Conservation (phyloP, 2,797 vertebrate species). For the Cyprinodon diabolis region DNA sequence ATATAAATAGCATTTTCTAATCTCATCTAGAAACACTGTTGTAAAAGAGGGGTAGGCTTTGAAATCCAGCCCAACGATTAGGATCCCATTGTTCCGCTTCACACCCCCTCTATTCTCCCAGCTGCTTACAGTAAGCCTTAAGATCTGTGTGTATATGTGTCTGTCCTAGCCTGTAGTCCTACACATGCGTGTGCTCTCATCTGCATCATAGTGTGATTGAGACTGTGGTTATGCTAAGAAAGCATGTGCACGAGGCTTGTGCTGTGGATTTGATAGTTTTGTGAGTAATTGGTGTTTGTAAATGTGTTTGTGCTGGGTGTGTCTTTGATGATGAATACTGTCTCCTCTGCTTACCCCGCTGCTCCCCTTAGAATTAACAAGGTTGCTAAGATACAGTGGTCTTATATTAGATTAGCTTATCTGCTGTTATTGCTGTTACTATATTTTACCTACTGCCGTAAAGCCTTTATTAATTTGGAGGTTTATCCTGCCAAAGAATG, state of each 20-base stretch:
- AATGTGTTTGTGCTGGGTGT: conserved; percentile 65
- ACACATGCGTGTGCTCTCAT: conserved; percentile 57
- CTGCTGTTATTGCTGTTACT: conserved; percentile 83
- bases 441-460: conserved; percentile 80
- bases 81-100: conserved; percentile 78
- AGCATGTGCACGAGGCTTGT: conserved; percentile 50
- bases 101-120: conserved; percentile 71
- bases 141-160: conserved; percentile 65
- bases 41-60: conserved; percentile 75
- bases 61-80: conserved; percentile 80
- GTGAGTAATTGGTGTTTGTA: conserved; percentile 56
- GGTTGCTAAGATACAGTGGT: conserved; percentile 86
- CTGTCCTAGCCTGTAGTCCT: conserved; percentile 40
- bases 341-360: conserved; percentile 73
- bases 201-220: conserved; percentile 59
- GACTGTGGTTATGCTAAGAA: conserved; percentile 62
- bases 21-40: conserved; percentile 81
- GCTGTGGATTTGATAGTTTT: conserved; percentile 49
- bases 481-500: conserved; percentile 76
- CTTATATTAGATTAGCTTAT: conserved; percentile 86
- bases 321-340: conserved; percentile 77
- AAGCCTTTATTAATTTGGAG: conserved; percentile 83
- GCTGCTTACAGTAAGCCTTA: conserved; percentile 80
- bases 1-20: conserved; percentile 82
- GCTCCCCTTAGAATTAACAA: conserved; percentile 81